Evolutionary conservation across 2,113 vertebrate species (phyloP).

Genomic region (Candoia aspera): DNA sequence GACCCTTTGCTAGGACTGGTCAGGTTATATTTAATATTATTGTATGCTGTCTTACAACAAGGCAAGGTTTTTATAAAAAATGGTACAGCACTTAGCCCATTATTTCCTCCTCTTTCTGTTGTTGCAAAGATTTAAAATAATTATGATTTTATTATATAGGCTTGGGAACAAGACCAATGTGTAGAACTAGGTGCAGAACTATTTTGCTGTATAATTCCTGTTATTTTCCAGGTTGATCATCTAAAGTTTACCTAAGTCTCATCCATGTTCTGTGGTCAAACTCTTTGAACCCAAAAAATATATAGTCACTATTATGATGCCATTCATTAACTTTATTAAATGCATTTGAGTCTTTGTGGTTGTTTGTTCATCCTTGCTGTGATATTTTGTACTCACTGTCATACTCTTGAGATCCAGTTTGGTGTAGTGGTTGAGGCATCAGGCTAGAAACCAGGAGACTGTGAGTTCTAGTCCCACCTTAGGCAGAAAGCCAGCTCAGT

Average conservation of each 20-base stretch:
- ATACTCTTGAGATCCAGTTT: background rate
- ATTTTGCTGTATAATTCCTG: background rate
- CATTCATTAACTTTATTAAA: background rate
- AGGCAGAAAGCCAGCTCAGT: no score
- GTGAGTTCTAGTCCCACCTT: no score
- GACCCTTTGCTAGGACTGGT: background rate
- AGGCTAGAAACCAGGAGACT: no score
- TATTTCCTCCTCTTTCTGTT: background rate
- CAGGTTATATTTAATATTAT: background rate
- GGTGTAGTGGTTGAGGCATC: no score
- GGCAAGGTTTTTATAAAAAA: background rate
- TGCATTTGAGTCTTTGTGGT: background rate
- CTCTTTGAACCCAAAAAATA: background rate
- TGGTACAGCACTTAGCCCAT: background rate
- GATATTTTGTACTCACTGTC: background rate
- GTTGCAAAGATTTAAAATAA: background rate
- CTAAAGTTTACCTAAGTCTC: background rate
- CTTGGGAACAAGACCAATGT: background rate
- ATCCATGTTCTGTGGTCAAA: background rate
- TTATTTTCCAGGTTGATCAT: background rate
- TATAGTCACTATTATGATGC: background rate
- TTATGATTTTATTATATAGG: background rate
- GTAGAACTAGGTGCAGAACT: background rate
- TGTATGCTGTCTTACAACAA: background rate
- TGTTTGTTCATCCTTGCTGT: background rate